phyloP scores from a whole-genome alignment of 2,888 invertebrate species.

The Scaptomyza polygonia region DNA sequence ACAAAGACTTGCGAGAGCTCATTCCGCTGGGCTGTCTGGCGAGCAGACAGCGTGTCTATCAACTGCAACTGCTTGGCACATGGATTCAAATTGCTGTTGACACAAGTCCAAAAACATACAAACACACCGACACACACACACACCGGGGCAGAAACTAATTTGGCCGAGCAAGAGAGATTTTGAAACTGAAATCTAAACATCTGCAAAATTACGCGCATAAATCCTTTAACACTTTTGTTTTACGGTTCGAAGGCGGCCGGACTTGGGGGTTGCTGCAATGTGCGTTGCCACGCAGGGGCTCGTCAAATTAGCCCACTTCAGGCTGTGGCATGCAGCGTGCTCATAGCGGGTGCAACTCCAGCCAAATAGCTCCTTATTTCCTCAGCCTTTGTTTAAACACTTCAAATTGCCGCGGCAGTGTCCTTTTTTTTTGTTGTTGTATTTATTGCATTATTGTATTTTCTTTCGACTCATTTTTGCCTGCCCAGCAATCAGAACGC shows the following conservation, averaged over 20 bases:
- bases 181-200: slow-evolving; percentile 76
- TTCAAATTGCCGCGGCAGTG: slow-evolving; percentile 32
- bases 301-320: slow-evolving; percentile 82
- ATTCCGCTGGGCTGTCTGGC: slow-evolving; percentile 8
- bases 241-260: slow-evolving; percentile 6
- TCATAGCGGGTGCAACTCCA: slow-evolving; percentile 62
- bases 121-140: slow-evolving; percentile 42
- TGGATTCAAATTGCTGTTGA: slow-evolving; percentile 52
- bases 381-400: slow-evolving; percentile 63
- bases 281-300: slow-evolving; percentile 60
- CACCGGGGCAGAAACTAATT: slow-evolving; percentile 71
- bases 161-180: slow-evolving; percentile 27
- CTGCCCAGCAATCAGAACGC: slow-evolving; percentile 24
- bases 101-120: too few species aligned
- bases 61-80: slow-evolving; percentile 39
- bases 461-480: slow-evolving; percentile 14
- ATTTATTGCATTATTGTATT: not conserved
- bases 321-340: slow-evolving; percentile 70
- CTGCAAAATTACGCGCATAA: slow-evolving; percentile 82
- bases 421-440: slow-evolving; percentile 39
- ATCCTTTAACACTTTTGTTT: slow-evolving; percentile 80
- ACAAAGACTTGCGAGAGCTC: slow-evolving; percentile 10
- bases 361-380: slow-evolving; percentile 10
- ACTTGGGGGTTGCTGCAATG: slow-evolving; percentile 63
- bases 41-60: slow-evolving; percentile 73